These are phyloP conservation scores for Sarcophaga bullata DNA, from an alignment of 1,140 invertebrate genomes.

Conservation along the genomic window DNA sequence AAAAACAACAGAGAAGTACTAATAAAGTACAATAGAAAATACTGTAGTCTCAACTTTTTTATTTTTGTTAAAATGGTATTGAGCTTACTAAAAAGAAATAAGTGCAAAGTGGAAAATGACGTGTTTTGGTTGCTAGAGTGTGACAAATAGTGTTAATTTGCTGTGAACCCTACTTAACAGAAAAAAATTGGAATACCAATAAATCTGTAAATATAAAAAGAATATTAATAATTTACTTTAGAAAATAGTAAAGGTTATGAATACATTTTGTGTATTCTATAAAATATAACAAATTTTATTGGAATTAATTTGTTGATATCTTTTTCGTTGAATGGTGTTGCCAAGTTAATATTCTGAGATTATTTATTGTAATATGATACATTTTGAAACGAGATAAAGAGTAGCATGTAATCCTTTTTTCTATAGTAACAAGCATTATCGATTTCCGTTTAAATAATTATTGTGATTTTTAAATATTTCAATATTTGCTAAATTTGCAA, in stretches of 20 bases:
- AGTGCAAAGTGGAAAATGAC: slow-evolving; percentile 28
- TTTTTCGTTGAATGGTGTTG: slow-evolving; percentile 11
- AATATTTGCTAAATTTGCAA: too few relatives aligned
- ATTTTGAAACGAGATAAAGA: neutral
- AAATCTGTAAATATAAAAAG: slow-evolving; percentile 4
- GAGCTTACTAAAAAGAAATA: slow-evolving; percentile 6
- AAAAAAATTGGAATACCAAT: neutral
- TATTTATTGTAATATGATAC: slow-evolving; percentile 13
- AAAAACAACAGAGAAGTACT: neutral
- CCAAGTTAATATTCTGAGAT: neutral
- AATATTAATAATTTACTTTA: neutral
- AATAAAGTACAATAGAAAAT: neutral
- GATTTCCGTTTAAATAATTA: too few relatives aligned
- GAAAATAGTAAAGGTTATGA: neutral
- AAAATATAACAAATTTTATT: neutral
- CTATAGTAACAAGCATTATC: neutral
- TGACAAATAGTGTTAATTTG: neutral
- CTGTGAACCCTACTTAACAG: neutral
- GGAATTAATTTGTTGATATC: neutral
- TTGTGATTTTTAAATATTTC: too few relatives aligned
- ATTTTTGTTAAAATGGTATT: neutral
- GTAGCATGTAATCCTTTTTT: neutral
- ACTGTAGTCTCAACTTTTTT: neutral
- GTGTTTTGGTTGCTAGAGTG: slow-evolving; percentile 37
- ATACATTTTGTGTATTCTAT: too few relatives aligned